phyloP scores from a whole-genome alignment of 2,797 vertebrate genomes.

The Ctenosaura bakeri region DNA sequence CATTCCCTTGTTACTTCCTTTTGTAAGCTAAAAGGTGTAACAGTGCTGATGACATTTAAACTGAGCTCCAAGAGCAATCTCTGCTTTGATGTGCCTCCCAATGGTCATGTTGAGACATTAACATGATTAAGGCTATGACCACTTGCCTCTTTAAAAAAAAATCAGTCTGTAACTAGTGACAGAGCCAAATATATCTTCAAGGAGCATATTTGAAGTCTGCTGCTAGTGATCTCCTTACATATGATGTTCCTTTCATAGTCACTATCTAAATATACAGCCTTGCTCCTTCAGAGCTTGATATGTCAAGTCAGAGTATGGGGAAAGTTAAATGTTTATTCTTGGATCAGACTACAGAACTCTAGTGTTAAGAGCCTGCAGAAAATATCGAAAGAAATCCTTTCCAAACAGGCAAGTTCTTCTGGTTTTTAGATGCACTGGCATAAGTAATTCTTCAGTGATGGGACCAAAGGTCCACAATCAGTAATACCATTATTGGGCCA shows the following conservation, averaged over 20 bases:
- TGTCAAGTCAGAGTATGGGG: not conserved
- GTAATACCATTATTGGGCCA: no score
- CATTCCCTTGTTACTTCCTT: conserved; percentile 21
- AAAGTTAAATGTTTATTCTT: conserved; percentile 58
- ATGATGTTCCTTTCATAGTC: conserved; percentile 54
- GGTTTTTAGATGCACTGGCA: not conserved
- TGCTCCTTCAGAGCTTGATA: conserved; percentile 40
- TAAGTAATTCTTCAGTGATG: not conserved
- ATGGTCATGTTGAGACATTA: conserved; percentile 47
- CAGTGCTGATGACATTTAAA: conserved; percentile 13
- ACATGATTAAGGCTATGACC: conserved; percentile 28
- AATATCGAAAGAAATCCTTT: not conserved
- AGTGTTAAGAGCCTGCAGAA: not conserved
- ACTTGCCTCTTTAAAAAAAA: conserved; percentile 57
- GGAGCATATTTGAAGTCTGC: conserved; percentile 48
- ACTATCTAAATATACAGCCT: conserved; percentile 66
- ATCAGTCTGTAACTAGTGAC: not conserved
- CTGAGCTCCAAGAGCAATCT: conserved; percentile 27
- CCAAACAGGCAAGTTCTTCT: not conserved
- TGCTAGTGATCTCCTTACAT: conserved; percentile 63
- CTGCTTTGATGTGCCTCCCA: conserved; percentile 59
- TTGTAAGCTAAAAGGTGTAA: not conserved
- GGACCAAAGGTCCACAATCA: not conserved
- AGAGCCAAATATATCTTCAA: conserved; percentile 59
- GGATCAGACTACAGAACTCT: conserved; percentile 31